A percentile compares a stretch with the other conserved stretches of the same genome.
Evolutionary conservation across 2,888 invertebrate genomes (phyloP).

Genomic region (Malthinus flaveolus): DNA sequence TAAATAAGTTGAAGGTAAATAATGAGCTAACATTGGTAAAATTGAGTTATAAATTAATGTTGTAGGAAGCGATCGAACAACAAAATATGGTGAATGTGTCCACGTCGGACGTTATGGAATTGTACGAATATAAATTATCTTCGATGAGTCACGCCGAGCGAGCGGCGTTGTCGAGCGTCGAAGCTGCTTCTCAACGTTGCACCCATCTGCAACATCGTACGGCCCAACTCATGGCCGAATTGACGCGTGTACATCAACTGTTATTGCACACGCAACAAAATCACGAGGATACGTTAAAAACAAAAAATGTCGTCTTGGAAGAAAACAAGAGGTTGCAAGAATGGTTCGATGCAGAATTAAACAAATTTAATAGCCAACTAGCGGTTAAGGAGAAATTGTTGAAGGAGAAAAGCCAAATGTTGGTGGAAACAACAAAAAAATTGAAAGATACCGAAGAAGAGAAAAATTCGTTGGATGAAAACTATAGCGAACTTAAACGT

Average conservation of each 20-base stretch:
- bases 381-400: slow-evolving; percentile 37
- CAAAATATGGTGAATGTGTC: slow-evolving; percentile 62
- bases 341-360: slow-evolving; percentile 39
- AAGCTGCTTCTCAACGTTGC: slow-evolving; percentile 58
- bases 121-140: slow-evolving; percentile 71
- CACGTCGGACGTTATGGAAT: slow-evolving; percentile 71
- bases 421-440: slow-evolving; percentile 32
- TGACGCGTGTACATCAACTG: slow-evolving; percentile 56
- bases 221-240: slow-evolving; percentile 56
- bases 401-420: slow-evolving; percentile 33
- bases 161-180: slow-evolving; percentile 56
- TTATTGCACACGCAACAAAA: slow-evolving; percentile 57
- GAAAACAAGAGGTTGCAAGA: slow-evolving; percentile 18
- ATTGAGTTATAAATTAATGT: neutral
- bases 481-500: slow-evolving; percentile 39
- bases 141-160: slow-evolving; percentile 58
- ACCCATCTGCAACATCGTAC: slow-evolving; percentile 58
- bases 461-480: slow-evolving; percentile 40
- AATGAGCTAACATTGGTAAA: neutral
- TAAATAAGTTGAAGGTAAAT: slow-evolving; percentile 38
- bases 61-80: slow-evolving; percentile 52
- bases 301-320: slow-evolving; percentile 11
- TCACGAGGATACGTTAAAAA: slow-evolving; percentile 52
- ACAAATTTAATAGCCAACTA: slow-evolving; percentile 34
- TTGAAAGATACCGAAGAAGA: slow-evolving; percentile 34